phyloP scores from a whole-genome alignment of 2,113 vertebrate genomes.

The Dermatemys mawii region DNA sequence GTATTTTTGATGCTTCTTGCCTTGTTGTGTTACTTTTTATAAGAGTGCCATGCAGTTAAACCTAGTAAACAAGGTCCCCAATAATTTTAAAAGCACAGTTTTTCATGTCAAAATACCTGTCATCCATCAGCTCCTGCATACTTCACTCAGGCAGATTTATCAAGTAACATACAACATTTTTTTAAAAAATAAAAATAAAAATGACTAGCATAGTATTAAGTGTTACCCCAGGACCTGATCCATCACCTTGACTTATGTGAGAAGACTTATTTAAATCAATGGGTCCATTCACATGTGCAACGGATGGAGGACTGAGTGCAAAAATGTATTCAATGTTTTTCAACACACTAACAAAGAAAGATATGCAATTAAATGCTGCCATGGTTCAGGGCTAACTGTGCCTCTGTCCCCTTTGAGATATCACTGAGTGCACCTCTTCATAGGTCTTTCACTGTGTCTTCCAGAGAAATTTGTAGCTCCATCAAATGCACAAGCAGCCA shows the following conservation, averaged over 20 bases:
- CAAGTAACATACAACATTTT: background rate
- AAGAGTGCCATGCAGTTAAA: background rate
- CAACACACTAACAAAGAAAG: background rate
- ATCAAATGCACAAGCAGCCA: too few species aligned
- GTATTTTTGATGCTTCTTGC: background rate
- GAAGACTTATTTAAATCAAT: background rate
- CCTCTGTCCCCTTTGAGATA: background rate
- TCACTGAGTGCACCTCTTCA: background rate
- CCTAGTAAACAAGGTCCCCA: background rate
- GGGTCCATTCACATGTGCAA: background rate
- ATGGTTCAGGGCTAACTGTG: background rate
- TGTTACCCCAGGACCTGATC: background rate
- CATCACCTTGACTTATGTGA: background rate
- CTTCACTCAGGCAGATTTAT: background rate
- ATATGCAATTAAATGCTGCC: background rate
- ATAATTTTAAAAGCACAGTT: background rate
- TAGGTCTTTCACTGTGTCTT: too few species aligned
- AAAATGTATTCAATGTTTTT: background rate
- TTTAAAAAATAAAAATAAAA: background rate
- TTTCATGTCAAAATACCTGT: background rate
- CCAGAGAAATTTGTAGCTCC: too few species aligned
- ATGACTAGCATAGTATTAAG: background rate
- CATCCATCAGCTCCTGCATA: background rate
- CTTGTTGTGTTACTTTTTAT: background rate
- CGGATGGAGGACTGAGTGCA: background rate